Conservation (phyloP, 2,888 invertebrate genomes). For the Drosophila kokeensis region DNA sequence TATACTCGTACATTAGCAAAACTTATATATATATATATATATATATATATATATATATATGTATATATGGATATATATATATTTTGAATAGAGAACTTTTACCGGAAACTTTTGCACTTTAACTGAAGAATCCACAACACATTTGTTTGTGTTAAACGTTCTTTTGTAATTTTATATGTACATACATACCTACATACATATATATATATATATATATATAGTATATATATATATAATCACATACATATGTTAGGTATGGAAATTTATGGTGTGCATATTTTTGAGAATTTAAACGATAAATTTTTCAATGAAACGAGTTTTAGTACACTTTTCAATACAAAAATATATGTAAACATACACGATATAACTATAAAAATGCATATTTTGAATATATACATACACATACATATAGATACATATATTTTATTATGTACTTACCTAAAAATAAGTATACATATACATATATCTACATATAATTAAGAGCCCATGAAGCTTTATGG, state of each 20-base stretch:
- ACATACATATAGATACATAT: slow-evolving; percentile 38
- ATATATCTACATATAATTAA: slow-evolving; percentile 31
- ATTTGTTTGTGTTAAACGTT: slow-evolving; percentile 56
- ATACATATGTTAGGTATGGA: slow-evolving; percentile 45
- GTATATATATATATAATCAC: slow-evolving; percentile 21
- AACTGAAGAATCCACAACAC: slow-evolving; percentile 27
- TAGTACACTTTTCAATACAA: slow-evolving; percentile 54
- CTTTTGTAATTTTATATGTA: slow-evolving; percentile 74
- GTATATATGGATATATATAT: slow-evolving; percentile 37
- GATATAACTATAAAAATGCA: slow-evolving; percentile 19
- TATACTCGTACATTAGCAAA: slow-evolving; percentile 7
- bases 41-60: slow-evolving; percentile 27
- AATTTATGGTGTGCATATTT: slow-evolving; percentile 59
- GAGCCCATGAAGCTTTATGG: slow-evolving; percentile 65
- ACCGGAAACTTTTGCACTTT: slow-evolving; percentile 54
- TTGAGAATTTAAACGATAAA: slow-evolving; percentile 64
- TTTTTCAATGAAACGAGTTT: slow-evolving; percentile 70
- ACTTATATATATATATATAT: slow-evolving; percentile 23
- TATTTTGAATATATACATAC: slow-evolving; percentile 53
- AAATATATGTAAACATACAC: slow-evolving; percentile 37
- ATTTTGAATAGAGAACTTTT: slow-evolving; percentile 77
- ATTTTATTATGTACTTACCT: slow-evolving; percentile 63
- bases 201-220: slow-evolving; percentile 25
- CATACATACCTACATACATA: slow-evolving; percentile 3
- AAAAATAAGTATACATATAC: slow-evolving; percentile 16